Base-by-base conservation (phyloP, 2,113 vertebrate genomes). In the Chamaetylas fuelleborni region DNA sequence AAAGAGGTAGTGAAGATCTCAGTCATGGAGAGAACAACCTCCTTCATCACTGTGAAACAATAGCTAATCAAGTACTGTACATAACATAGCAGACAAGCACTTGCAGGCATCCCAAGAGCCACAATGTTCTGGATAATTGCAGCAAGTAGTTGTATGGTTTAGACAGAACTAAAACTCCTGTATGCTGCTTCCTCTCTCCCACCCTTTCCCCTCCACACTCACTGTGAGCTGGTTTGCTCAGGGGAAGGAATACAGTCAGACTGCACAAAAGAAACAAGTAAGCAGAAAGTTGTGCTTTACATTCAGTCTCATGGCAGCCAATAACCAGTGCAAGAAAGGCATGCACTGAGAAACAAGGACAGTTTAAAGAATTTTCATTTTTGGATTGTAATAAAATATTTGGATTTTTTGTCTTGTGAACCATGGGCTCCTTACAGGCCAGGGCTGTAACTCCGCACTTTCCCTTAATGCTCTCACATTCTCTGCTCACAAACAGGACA, bases 41-140 rank as follows among this genome's bases (percentile, higher is more conserved):
- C 69, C 70, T 97, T 97, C 96, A 92, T 95, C 93, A 95, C 79
- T 42, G 84, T 69, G 61, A 95, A 97, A 97, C 96, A 96, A 95
- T 93, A 74, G 82, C 94, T 96, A 97, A 97, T 97, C 96, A 98
- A 96, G 42, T 33, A 26, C 90, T 81, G 56, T 34, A 77, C 48
- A 58, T 94, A 96, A 92, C 54, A 71, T 0, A 54, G 62, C 50
- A 86, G 89, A 85, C 73, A 73, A 80, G 93, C 53, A 67, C 67
- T 93, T 13, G 5, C 34, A 80, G 77, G 77, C 88, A 96, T 88
- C 82, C 88, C 69, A 80, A 88, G 87, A 77, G 74, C 72, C 70
- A 67, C 34, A 26, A 31, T 34, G 62, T 81, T 92, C 76, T 80
- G 60, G 89, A 67, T 76, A 86, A 78, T 76, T 86, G 48, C 82